Base-by-base conservation (phyloP, 2,113 vertebrate genomes). In the Oryzias woworae region DNA sequence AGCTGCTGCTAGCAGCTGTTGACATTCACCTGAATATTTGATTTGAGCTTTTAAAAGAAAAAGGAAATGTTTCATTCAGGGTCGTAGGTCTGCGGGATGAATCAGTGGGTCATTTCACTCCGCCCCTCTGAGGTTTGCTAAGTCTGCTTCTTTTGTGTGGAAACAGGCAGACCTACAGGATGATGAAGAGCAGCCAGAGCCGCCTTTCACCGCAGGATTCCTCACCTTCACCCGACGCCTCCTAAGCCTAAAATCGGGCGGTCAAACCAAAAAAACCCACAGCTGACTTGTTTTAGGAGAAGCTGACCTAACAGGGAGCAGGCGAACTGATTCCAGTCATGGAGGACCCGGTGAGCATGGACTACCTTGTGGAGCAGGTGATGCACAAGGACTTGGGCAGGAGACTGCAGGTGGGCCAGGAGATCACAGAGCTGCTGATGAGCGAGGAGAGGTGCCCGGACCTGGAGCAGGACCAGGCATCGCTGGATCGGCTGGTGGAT, bases 401-500 rank as follows among this genome's bases (percentile, higher is more conserved):
- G 68, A 92, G 96, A 62, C 92, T 98, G 65, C 96, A 98, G 75
- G 93, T 95, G 75, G 97, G 96, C 63, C 97, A 94, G 82, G 95
- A 98, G 68, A 28, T 98, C 77, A 93, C 94, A 50, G 94, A 96
- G 77, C 93, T 94, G 73, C 90, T 98, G 68, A 92, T 94, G 51
- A 94, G 96, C 85, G 89, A 88, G 73, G 93, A 95, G 79, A 94
- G 91, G 85, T 94, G 92, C 60, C 83, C 91, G 7, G 94, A 95
- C 75, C 90, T 98, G 72, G 96, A 99, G 61, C 93, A 96, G 14
- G 97, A 99, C 90, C 96, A 96, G 91, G 92, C 88, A 51, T 79
- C 92, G 90, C 89, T 98, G 87, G 97, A 99, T 91, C 91, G 94
- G 80, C 94, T 96, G 89, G 95, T 97, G 86, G 96, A 98, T 56